These are phyloP conservation scores for Mylabris sibirica DNA, from an alignment of 2,888 invertebrate species.

Conservation along the genomic window DNA sequence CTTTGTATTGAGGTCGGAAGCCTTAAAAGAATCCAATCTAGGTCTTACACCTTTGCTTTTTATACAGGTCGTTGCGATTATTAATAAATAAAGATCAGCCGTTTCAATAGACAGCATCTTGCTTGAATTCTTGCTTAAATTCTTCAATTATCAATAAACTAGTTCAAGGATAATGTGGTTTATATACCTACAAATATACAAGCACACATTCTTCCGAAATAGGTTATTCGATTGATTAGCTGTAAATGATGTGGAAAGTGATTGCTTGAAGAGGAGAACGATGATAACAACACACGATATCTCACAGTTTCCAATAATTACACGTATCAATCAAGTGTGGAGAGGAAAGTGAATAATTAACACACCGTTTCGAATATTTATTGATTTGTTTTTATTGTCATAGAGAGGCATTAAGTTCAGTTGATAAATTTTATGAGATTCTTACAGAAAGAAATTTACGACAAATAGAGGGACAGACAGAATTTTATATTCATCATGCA, in stretches of 20 bases:
- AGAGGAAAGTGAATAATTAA: not conserved
- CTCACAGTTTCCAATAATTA: not conserved
- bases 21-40: not conserved
- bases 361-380: not conserved
- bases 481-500: constrained; percentile 1
- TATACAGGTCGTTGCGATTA: not conserved
- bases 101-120: no score
- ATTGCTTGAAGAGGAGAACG: not conserved
- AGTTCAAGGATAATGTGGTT: constrained; percentile 11
- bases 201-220: not conserved
- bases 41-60: not conserved
- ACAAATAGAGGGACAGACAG: not conserved
- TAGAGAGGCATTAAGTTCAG: not conserved
- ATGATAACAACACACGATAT: no score
- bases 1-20: not conserved
- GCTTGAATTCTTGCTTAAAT: not conserved
- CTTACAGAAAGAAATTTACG: not conserved
- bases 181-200: no score
- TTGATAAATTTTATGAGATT: not conserved
- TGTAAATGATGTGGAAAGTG: constrained; percentile 2
- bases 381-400: no score
- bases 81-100: not conserved
- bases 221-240: not conserved
- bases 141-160: not conserved
- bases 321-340: not conserved